Evolutionary conservation across 1,140 invertebrate genomes (phyloP), one percentile per base, ranked within the genome.

Genomic region (Delia radicum): DNA sequence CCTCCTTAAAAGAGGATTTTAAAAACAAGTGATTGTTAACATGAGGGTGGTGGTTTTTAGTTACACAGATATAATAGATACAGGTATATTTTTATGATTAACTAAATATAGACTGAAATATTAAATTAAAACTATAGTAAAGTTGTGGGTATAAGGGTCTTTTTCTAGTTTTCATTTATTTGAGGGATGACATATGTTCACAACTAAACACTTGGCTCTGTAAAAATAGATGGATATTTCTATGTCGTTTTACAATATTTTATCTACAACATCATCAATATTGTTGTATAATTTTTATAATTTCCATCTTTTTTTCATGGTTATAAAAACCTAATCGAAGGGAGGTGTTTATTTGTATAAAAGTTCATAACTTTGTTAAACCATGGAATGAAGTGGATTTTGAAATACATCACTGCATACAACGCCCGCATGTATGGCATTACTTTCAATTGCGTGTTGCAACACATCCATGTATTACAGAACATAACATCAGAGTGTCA

Each of bases 331-430:
- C n/a, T n/a, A n/a, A n/a, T n/a, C n/a, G 48, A 5, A 7, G 1
- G 46, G 1, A 55, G 48, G 18, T 55, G 48, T 55, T 55, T 55
- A 55, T 55, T 55, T 55, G 5, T 55, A 21, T 55, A 21, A 55
- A 55, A 55, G 48, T 55, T 55, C 48, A 55, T 55, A 55, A 55
- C 48, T 55, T 55, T 55, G 48, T 55, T 55, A 55, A 55, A 55
- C 48, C 48, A 55, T 55, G 18, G 24, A 55, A 55, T 55, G 48
- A 55, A 55, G 48, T 55, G 48, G 21, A 55, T 8, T 21, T 18
- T 48, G 42, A 10, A 10, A 15, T 48, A 4, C 31, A 5, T 33
- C 37, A 15, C 4, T 13, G 4, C 0, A 10, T 42, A 42, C 18
- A 21, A 55, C 48, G 24, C 48, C 48, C 48, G 48, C 48, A 55